Conservation (phyloP, 2,113 vertebrate species). For the Phaethon lepturus region DNA sequence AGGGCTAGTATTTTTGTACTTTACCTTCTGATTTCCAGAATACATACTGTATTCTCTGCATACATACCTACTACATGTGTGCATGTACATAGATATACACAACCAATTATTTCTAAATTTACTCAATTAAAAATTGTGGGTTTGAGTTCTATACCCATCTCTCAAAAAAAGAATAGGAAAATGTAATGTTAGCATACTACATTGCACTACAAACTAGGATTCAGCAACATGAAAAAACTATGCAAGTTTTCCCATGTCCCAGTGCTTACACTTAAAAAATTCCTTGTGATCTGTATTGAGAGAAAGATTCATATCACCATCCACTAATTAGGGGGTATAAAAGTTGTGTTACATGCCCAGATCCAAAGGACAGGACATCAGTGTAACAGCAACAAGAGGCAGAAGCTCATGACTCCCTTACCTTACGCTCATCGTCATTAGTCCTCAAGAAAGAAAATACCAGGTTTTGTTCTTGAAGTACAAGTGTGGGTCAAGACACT, state of each 20-base stretch:
- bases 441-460: background rate
- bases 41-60: background rate
- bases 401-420: background rate
- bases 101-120: background rate
- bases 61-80: background rate
- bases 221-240: background rate
- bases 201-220: background rate
- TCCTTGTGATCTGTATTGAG: background rate
- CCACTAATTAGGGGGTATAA: background rate
- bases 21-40: background rate
- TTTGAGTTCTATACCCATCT: background rate
- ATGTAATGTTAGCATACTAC: background rate
- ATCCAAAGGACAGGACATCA: background rate
- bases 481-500: background rate
- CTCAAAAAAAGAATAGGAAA: background rate
- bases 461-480: background rate
- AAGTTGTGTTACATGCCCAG: background rate
- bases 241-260: background rate
- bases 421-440: fast-evolving
- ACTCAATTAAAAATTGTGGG: background rate
- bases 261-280: background rate
- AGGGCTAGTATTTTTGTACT: background rate
- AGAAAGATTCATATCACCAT: background rate
- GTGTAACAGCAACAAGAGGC: background rate
- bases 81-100: background rate